Conservation (phyloP, 2,888 invertebrate genomes). For the Polymixis flavicincta region DNA sequence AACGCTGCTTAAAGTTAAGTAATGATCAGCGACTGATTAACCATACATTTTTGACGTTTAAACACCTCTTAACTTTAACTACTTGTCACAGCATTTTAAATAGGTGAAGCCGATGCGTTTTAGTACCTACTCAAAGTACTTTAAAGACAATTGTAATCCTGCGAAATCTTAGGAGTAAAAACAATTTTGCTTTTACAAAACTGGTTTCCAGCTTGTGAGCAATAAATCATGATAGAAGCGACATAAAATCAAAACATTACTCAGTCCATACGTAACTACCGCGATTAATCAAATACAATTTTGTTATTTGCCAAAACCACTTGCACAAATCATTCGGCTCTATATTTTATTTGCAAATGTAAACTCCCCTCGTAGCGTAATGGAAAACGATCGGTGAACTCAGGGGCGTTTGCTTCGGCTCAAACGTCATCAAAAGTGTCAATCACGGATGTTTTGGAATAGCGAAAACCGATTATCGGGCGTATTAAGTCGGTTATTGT, state of each 20-base stretch:
- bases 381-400: slow-evolving; percentile 76
- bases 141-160: too few species aligned
- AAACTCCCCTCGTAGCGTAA: slow-evolving; percentile 69
- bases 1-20: too few species aligned
- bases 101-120: background rate
- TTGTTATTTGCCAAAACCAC: slow-evolving; percentile 61
- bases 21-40: too few species aligned
- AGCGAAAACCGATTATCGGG: slow-evolving; percentile 90
- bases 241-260: slow-evolving; percentile 39
- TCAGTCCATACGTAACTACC: slow-evolving; percentile 21
- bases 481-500: slow-evolving; percentile 90
- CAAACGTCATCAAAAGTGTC: slow-evolving; percentile 88
- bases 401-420: slow-evolving; percentile 79
- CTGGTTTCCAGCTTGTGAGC: background rate
- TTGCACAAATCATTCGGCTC: slow-evolving; percentile 62
- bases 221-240: slow-evolving; percentile 15
- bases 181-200: background rate
- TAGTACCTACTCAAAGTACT: too few species aligned
- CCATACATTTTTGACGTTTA: too few species aligned
- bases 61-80: too few species aligned
- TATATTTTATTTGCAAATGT: slow-evolving; percentile 68
- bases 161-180: slow-evolving; percentile 7
- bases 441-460: slow-evolving; percentile 89
- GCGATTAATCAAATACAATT: slow-evolving; percentile 59
- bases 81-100: background rate